These are phyloP conservation scores for Phortica variegata DNA, from an alignment of 1,140 invertebrate genomes.

Conservation along the genomic window DNA sequence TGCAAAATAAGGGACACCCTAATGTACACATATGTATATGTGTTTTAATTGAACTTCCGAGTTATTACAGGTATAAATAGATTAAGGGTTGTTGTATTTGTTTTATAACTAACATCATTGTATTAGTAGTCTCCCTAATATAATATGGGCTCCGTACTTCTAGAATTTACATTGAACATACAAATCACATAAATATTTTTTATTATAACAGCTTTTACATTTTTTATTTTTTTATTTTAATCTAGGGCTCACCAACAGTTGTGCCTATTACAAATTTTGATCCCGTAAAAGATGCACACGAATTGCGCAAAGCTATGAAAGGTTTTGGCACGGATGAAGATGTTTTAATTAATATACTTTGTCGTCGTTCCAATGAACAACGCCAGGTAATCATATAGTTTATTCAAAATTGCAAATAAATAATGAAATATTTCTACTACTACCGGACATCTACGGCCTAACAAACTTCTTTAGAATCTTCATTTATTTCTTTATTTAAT, in stretches of 20 bases:
- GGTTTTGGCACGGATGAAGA: conserved; percentile 84
- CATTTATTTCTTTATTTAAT: too few species aligned
- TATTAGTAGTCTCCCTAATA: too few species aligned
- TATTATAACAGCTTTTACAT: neutral
- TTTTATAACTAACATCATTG: too few species aligned
- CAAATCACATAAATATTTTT: conserved; percentile 1
- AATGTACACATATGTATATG: too few species aligned
- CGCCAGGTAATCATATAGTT: conserved; percentile 64
- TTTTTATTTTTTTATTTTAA: conserved; percentile 13
- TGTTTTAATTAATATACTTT: conserved; percentile 75
- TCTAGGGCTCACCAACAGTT: conserved; percentile 67
- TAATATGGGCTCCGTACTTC: too few species aligned
- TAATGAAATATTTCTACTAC: neutral
- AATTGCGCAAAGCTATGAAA: conserved; percentile 83
- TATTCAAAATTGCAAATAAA: too few species aligned
- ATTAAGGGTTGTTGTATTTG: too few species aligned
- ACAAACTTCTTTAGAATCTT: too few species aligned
- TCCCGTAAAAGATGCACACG: conserved; percentile 74
- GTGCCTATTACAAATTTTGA: conserved; percentile 65
- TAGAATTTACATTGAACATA: too few species aligned
- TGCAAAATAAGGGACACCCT: too few species aligned
- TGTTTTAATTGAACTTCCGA: too few species aligned
- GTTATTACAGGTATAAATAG: too few species aligned
- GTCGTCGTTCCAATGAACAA: conserved; percentile 72
- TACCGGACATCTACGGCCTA: neutral